Conservation (phyloP, 2,797 vertebrate species). For the Cygnus olor region DNA sequence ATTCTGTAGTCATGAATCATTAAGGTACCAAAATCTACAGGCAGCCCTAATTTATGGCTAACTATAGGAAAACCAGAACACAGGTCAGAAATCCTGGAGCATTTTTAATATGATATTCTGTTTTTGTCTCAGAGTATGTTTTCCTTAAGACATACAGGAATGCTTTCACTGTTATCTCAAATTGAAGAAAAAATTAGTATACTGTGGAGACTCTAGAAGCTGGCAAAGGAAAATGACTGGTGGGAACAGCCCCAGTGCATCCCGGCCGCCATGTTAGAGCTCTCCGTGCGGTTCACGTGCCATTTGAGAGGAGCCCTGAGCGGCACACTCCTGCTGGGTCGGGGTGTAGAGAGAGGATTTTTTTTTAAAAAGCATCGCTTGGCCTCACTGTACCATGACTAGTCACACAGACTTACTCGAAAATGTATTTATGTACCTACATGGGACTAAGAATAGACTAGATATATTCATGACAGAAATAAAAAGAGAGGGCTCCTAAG, state of each 20-base stretch:
- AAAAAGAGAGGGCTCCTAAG: neutral
- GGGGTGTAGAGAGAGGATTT: neutral
- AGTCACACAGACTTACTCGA: neutral
- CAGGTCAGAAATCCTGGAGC: neutral
- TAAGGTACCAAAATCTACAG: neutral
- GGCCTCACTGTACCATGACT: neutral
- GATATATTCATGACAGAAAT: neutral
- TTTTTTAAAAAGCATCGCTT: neutral
- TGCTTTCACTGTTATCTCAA: neutral
- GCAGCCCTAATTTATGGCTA: neutral
- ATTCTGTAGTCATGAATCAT: slow-evolving; percentile 37
- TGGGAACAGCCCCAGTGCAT: neutral
- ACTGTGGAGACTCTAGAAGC: neutral
- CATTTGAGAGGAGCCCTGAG: neutral
- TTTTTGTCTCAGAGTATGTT: neutral
- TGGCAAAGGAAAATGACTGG: neutral
- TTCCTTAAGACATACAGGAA: neutral
- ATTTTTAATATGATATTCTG: neutral
- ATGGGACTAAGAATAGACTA: neutral
- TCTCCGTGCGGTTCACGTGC: neutral
- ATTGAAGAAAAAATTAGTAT: neutral
- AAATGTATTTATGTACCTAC: neutral
- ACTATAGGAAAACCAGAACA: neutral
- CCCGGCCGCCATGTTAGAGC: no score
- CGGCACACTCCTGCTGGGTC: neutral